Evolutionary conservation across 2,797 vertebrate genomes (phyloP).

Genomic region (Remorina albescens): DNA sequence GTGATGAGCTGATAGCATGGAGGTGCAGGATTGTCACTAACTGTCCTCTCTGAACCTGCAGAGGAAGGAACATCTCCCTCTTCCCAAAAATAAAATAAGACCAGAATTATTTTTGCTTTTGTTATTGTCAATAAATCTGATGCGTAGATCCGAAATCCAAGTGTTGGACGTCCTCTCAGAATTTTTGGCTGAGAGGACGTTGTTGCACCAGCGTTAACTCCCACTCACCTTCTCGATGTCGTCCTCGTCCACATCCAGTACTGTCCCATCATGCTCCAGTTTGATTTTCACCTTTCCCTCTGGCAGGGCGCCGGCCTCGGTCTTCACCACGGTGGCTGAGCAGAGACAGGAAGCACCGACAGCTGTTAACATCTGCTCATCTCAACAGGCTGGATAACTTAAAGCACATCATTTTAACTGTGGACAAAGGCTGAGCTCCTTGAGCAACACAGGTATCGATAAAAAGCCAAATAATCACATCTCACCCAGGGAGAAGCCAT

Average conservation of each 20-base stretch:
- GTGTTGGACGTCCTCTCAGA: too few species aligned
- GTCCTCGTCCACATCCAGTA: conserved; percentile 96
- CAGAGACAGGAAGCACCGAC: not conserved
- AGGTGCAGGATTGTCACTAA: conserved; percentile 14
- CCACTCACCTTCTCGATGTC: conserved; percentile 93
- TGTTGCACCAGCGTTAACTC: not conserved
- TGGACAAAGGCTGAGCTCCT: too few species aligned
- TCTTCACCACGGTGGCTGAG: conserved; percentile 91
- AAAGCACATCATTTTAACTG: too few species aligned
- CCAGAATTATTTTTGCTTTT: not conserved
- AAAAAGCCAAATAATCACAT: conserved; percentile 5
- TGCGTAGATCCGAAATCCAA: too few species aligned
- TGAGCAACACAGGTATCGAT: too few species aligned
- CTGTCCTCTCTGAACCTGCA: not conserved
- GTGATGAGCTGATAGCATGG: conserved; percentile 14
- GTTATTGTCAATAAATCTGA: not conserved
- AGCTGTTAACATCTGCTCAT: not conserved
- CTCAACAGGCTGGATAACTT: not conserved
- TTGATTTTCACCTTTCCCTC: conserved; percentile 94
- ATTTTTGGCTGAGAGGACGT: too few species aligned
- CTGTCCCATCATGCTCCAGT: conserved; percentile 91
- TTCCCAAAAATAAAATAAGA: not conserved
- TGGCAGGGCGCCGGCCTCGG: conserved; percentile 82
- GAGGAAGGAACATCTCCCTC: not conserved
- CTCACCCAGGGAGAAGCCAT: conserved; percentile 97